These are phyloP conservation scores for Pterois miles DNA, from an alignment of 2,797 vertebrate species.

Conservation along the genomic window DNA sequence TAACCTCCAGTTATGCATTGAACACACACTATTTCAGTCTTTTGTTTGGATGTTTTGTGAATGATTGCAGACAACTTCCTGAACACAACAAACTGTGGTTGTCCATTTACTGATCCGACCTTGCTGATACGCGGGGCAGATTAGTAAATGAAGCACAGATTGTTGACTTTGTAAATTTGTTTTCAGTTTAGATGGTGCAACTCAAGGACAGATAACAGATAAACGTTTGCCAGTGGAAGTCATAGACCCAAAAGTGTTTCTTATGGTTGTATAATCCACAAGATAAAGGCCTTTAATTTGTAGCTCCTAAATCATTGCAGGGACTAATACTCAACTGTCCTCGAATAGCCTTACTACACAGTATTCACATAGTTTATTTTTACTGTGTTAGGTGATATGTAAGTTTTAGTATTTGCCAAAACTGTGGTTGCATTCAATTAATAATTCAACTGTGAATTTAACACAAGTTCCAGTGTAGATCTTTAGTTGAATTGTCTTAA, in stretches of 20 bases:
- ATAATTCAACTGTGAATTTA: background rate
- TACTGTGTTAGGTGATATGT: background rate
- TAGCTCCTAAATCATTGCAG: background rate
- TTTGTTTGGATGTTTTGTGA: background rate
- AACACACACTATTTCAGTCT: background rate
- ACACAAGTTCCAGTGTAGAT: too few species aligned
- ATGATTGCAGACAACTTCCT: background rate
- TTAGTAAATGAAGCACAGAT: background rate
- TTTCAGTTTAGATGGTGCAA: background rate
- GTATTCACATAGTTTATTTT: background rate
- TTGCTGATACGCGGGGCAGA: background rate
- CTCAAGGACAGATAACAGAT: background rate
- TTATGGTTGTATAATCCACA: background rate
- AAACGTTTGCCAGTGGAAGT: background rate
- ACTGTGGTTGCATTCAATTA: background rate
- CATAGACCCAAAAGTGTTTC: background rate
- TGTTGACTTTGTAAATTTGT: background rate
- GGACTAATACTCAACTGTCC: background rate
- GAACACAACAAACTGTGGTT: background rate
- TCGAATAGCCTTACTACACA: background rate
- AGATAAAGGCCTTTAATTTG: background rate
- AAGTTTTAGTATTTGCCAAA: background rate
- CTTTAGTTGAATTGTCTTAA: too few species aligned
- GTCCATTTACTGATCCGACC: background rate
- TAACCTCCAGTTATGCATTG: background rate